Evolutionary conservation across 2,113 vertebrate genomes (phyloP).

Genomic region (Anguilla rostrata): DNA sequence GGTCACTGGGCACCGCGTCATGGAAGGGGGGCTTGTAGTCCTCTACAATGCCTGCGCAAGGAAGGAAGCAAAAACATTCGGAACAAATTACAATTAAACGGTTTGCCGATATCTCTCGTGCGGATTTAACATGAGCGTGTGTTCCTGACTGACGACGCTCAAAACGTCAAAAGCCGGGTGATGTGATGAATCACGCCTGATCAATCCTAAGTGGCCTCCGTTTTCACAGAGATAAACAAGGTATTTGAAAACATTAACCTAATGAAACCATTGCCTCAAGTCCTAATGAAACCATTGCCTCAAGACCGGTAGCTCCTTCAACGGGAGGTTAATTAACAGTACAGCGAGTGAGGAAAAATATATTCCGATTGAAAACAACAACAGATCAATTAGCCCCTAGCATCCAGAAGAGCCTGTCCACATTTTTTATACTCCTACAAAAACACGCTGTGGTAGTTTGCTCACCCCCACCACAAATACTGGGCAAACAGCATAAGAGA

Average conservation of each 20-base stretch:
- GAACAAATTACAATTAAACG: neutral
- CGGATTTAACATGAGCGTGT: neutral
- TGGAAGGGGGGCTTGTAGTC: conserved; percentile 98
- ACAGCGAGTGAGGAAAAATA: neutral
- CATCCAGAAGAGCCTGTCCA: neutral
- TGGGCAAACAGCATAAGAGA: conserved; percentile 27
- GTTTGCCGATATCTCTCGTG: neutral
- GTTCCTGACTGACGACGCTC: neutral
- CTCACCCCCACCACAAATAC: conserved; percentile 33
- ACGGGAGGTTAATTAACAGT: neutral
- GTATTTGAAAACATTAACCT: neutral
- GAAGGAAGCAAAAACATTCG: conserved; percentile 25
- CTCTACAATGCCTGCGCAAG: conserved; percentile 85
- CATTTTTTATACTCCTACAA: neutral
- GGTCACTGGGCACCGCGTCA: conserved; percentile 91
- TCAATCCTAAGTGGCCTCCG: neutral
- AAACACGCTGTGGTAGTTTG: conserved; percentile 34
- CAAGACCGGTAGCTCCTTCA: neutral
- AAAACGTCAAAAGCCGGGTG: neutral
- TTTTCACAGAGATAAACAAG: neutral
- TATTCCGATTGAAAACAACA: neutral
- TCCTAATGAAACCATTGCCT: neutral
- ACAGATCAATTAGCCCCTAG: neutral
- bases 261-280: neutral
- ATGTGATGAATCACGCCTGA: neutral